Base-by-base conservation (phyloP, 2,888 invertebrate genomes). In the Strigamia transsilvanica region DNA sequence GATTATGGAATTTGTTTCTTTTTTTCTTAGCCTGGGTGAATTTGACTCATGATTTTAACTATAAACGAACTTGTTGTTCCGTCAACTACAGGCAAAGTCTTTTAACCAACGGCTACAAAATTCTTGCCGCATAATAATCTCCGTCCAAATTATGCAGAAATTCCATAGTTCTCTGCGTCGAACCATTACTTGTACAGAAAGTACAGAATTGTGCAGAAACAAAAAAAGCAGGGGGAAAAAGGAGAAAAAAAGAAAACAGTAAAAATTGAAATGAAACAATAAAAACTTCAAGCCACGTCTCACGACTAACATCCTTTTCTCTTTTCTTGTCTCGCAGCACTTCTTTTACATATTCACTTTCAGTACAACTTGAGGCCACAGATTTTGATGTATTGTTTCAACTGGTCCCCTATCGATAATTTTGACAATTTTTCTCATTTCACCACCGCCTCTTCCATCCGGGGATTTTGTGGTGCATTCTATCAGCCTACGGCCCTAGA, bases 211-310 rank as follows among this genome's bases (percentile, higher is more conserved):
- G n/a, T n/a, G n/a, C n/a, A n/a, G n/a, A n/a, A n/a, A n/a, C n/a
- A n/a, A 34, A 38, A 38, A 38, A 38, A n/a, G n/a, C n/a, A n/a
- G n/a, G 38, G 6, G 6, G 10, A 38, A 38, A 38, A 38, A 38
- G 10, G 1, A 38, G 10, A 38, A 38, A 38, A 38, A 9, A 38
- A 38, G 1, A 38, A 38, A 38, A 38, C 4, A 46, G 18, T 12
- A 66, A 66, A 66, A 66, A 66, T 66, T 66, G 61, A 66, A 66
- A 66, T 66, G 61, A 66, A 66, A 66, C 61, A 66, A 66, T 66
- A 66, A 66, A 21, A 66, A 23, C 61, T 66, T 66, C 61, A 66
- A 66, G 21, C 61, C 61, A 66, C 23, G 61, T 66, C 23, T 66
- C 21, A 6, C 21, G 61, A 18, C 51, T 51, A 51, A 18, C 51